Evolutionary conservation across 2,113 vertebrate species (phyloP).

Genomic region (Ptilonorhynchus violaceus): DNA sequence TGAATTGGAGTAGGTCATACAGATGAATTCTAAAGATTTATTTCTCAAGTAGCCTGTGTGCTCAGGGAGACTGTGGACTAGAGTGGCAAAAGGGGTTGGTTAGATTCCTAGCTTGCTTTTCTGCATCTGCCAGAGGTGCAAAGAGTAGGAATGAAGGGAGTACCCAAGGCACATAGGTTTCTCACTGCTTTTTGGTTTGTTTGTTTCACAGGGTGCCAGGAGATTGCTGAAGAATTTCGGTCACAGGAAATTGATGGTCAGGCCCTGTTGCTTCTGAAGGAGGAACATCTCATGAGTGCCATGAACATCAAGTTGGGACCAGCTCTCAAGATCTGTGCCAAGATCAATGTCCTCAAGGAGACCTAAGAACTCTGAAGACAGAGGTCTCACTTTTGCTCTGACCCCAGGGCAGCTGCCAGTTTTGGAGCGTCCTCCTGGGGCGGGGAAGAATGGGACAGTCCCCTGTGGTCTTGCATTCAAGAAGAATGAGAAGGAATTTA

Average conservation of each 20-base stretch:
- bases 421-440: not conserved
- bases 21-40: not conserved
- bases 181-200: not conserved
- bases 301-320: constrained; percentile 99
- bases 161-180: not conserved
- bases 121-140: not conserved
- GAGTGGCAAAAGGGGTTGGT: not conserved
- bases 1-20: not conserved
- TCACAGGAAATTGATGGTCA: constrained; percentile 98
- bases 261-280: constrained; percentile 91
- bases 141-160: not conserved
- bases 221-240: constrained; percentile 92
- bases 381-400: not conserved
- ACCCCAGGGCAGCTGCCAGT: not conserved
- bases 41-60: not conserved
- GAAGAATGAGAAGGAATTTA: constrained; percentile 20
- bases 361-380: constrained; percentile 68
- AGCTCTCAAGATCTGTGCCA: constrained; percentile 98
- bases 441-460: not conserved
- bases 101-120: not conserved
- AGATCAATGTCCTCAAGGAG: constrained; percentile 95
- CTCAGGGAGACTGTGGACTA: not conserved
- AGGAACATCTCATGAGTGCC: constrained; percentile 97
- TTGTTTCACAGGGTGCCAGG: constrained; percentile 86
- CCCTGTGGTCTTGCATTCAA: not conserved